Base-by-base conservation (phyloP, 2,888 invertebrate genomes). In the Lymantria monacha region DNA sequence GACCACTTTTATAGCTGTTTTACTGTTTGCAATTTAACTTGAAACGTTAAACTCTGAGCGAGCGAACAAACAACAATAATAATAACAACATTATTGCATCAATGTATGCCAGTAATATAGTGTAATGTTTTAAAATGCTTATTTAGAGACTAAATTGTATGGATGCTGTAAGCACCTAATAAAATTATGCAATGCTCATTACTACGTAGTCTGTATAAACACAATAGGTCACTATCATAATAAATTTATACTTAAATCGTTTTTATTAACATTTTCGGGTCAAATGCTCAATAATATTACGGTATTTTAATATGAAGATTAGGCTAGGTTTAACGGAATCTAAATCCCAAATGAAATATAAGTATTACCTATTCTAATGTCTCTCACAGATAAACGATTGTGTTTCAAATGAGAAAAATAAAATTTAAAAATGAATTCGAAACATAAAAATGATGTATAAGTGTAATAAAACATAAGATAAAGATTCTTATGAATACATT, bases 21-120 rank as follows among this genome's bases (percentile, higher is more conserved):
- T 85, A 86, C 81, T 81, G 85, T 81, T 83, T 69, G 84, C 87
- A 85, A 87, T 89, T 85, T 84, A 87, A 86, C 85, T 87, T 81
- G 75, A 76, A 79, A 75, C 83, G 79, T 85, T 79, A 83, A 81
- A 83, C 80, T 79, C 74, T 66, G 64, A 66, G 69, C 60, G 63
- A 58, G 61, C 55, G 70, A 74, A 77, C 84, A 79, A 83, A 81
- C 81, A 81, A 74, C 76, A 73, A 73, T 75, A 75, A 78, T 72
- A 76, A 75, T 79, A 75, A 77, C 77, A 70, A 68, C 70, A 69
- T 74, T 71, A 67, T 72, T 67, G 62, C 70, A 69, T 72, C 74
- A 70, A 71, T 69, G 71, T 65, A 66, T 61, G 51, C 59, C 54
- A 55, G 51, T 58, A 55, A 63, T 67, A 61, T 59, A 58, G 48